A percentile compares a stretch with the other conserved stretches of the same genome.
phyloP scores from a whole-genome alignment of 2,888 invertebrate species.

The Cylindroiulus punctatus region DNA sequence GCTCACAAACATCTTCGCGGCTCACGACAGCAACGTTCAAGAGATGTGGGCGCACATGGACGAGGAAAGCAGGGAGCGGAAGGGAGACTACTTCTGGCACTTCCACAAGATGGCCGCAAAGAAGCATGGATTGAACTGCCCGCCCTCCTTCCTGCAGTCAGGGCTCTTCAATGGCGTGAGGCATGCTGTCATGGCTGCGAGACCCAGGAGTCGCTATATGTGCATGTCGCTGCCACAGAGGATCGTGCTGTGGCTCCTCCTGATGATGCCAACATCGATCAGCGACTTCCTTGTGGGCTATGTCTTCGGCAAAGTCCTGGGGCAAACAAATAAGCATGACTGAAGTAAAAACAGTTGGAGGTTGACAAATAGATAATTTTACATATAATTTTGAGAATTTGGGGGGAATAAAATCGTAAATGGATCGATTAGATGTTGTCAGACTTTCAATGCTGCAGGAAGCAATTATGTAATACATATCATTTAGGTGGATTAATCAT shows the following conservation, averaged over 20 bases:
- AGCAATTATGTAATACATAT: too few relatives aligned
- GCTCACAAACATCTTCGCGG: conserved; percentile 76
- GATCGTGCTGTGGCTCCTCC: conserved; percentile 39
- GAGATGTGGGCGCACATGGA: conserved; percentile 75
- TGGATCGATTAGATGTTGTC: too few relatives aligned
- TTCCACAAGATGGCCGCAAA: conserved; percentile 67
- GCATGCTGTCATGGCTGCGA: conserved; percentile 22
- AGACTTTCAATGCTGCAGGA: too few relatives aligned
- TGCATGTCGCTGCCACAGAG: conserved; percentile 7
- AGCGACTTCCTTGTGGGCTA: neutral
- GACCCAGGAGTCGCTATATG: conserved; percentile 50
- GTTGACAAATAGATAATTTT: too few relatives aligned
- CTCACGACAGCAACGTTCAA: conserved; percentile 72
- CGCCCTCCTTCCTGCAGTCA: conserved; percentile 1
- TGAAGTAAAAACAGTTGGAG: too few relatives aligned
- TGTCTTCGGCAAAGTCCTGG: neutral
- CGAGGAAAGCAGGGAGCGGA: conserved; percentile 73
- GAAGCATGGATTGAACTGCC: conserved; percentile 14
- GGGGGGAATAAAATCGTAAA: too few relatives aligned
- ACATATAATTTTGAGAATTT: too few relatives aligned
- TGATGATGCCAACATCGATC: neutral
- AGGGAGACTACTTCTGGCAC: conserved; percentile 74
- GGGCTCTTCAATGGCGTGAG: neutral
- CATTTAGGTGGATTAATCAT: too few relatives aligned
- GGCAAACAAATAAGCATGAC: too few relatives aligned